Percentiles rank a stretch among this genome's conserved stretches.
These are phyloP conservation scores for Eupithecia tripunctaria DNA, from an alignment of 2,888 invertebrate genomes.

Conservation along the genomic window DNA sequence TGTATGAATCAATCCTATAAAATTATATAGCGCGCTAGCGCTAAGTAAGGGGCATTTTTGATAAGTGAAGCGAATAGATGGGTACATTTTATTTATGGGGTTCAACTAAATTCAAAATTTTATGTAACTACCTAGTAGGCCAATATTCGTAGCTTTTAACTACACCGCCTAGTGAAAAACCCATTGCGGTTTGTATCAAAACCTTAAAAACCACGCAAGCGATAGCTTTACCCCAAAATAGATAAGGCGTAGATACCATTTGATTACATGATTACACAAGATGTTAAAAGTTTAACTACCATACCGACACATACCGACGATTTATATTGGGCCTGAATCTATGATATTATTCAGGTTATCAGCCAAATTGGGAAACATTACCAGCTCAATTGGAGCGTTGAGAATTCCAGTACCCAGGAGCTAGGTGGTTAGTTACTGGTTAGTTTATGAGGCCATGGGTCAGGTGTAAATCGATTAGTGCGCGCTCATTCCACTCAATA, in stretches of 20 bases:
- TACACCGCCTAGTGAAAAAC: conserved; percentile 1
- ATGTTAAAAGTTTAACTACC: conserved; percentile 11
- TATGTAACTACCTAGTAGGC: not conserved
- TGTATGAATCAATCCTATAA: not conserved
- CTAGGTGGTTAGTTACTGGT: not conserved
- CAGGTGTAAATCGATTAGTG: conserved; percentile 82
- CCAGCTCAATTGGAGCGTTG: not conserved
- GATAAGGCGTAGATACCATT: conserved; percentile 5
- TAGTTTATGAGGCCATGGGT: conserved; percentile 39
- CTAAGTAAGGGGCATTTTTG: not conserved
- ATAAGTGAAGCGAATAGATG: not conserved
- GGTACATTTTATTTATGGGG: not conserved
- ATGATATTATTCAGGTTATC: not conserved
- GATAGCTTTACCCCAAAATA: conserved; percentile 22
- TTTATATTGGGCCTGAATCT: not conserved
- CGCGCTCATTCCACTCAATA: conserved; percentile 72
- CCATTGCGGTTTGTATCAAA: not conserved
- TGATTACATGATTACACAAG: conserved; percentile 11
- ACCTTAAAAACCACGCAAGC: conserved; percentile 21
- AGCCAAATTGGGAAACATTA: not conserved
- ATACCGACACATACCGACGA: not conserved
- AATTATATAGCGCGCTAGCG: not conserved
- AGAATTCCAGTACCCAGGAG: not conserved
- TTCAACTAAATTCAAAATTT: not conserved
- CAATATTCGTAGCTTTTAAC: not conserved